These are phyloP conservation scores for Apomyelois bistriatella DNA, from an alignment of 2,888 invertebrate species.

Conservation along the genomic window DNA sequence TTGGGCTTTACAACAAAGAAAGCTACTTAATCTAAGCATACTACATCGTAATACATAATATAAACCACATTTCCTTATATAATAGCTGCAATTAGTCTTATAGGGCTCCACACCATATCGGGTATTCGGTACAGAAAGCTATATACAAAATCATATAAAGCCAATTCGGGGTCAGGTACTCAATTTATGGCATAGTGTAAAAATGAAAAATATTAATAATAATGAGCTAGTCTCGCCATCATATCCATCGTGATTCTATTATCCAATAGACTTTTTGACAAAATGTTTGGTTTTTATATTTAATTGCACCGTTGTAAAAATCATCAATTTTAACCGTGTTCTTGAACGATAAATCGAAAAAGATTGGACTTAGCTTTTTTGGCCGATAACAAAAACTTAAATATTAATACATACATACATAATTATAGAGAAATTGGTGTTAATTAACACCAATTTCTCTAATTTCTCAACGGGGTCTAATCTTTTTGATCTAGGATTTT, in stretches of 20 bases:
- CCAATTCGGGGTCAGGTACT: constrained; percentile 14
- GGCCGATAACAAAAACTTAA: too few relatives aligned
- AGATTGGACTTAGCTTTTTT: too few relatives aligned
- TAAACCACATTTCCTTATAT: constrained; percentile 7
- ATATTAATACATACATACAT: too few relatives aligned
- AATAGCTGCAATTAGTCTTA: constrained; percentile 15
- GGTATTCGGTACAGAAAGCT: neutral
- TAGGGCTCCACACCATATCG: constrained; percentile 10
- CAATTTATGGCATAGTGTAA: constrained; percentile 12
- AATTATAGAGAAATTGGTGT: too few relatives aligned
- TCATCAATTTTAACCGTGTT: too few relatives aligned
- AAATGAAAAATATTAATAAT: neutral
- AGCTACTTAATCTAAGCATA: constrained; percentile 9
- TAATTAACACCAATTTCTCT: too few relatives aligned
- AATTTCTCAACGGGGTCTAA: too few relatives aligned
- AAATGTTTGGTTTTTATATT: too few relatives aligned
- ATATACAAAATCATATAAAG: constrained; percentile 13
- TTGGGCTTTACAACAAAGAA: constrained; percentile 7
- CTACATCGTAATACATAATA: constrained; percentile 6
- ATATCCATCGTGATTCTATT: neutral
- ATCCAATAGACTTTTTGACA: too few relatives aligned
- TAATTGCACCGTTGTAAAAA: too few relatives aligned
- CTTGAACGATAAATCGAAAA: too few relatives aligned
- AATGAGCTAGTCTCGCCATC: constrained; percentile 2
- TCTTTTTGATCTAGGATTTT: too few relatives aligned